Conservation (phyloP, 2,113 vertebrate species). For the Marmota monax region DNA sequence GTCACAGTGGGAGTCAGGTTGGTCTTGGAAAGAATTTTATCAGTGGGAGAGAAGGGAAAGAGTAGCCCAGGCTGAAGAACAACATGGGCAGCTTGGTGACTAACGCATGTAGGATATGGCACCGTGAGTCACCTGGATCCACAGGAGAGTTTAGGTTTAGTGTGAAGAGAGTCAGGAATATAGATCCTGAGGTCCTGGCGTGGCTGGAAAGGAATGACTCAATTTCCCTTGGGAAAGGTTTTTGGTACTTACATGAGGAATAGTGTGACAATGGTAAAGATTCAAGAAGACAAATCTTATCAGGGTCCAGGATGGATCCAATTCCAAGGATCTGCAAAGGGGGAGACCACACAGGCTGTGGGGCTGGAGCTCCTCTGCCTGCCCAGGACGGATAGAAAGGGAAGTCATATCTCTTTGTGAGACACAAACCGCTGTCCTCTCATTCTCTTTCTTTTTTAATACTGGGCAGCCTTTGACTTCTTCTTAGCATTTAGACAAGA, state of each 20-base stretch:
- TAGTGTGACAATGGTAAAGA: background rate
- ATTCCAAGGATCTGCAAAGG: background rate
- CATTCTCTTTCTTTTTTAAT: background rate
- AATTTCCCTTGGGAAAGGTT: background rate
- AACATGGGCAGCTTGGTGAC: rapidly evolving
- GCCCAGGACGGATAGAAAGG: background rate
- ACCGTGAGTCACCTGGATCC: background rate
- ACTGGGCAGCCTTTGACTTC: background rate
- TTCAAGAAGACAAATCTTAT: background rate
- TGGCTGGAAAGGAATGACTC: background rate
- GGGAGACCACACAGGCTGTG: background rate
- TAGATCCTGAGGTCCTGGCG: too few species aligned
- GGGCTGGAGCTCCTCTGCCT: too few species aligned
- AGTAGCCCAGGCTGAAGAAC: background rate
- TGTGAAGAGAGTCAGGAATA: background rate
- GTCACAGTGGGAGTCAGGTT: background rate
- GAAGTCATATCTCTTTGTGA: background rate
- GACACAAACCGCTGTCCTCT: background rate
- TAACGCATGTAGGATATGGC: rapidly evolving
- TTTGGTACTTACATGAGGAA: rapidly evolving
- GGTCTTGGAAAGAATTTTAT: background rate
- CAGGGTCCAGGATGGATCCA: background rate
- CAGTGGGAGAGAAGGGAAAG: background rate
- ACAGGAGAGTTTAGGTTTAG: rapidly evolving
- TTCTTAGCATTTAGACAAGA: rapidly evolving